Base-by-base conservation (phyloP, 2,113 vertebrate species). In the Upupa epops region DNA sequence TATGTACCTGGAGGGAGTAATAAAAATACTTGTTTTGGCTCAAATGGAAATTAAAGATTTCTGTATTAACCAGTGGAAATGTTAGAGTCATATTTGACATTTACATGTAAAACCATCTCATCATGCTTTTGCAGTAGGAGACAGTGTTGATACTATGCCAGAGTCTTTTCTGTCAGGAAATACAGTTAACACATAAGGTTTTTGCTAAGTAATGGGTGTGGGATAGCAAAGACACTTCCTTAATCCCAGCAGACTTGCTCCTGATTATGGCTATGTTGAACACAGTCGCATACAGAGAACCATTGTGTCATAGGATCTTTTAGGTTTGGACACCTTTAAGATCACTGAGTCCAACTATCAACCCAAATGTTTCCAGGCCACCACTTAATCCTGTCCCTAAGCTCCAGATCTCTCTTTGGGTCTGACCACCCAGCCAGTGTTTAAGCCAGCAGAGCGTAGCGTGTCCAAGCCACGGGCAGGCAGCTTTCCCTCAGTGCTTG, bases 171-270 rank as follows among this genome's bases (percentile, higher is more conserved):
- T 66, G 75, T 73, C 71, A 88, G 83, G 80, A 87, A 95, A 89
- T 55, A 32, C 68, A 82, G 51, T 86, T 55, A 79, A 79, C 54
- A 63, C 45, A 55, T 71, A 26, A 82, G 96, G 10, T 48, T 48
- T 48, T 48, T 54, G 84, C 36, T 86, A 72, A 69, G 60, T 63
- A 45, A 42, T 12, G 42, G 52, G n/a, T 40, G 49, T 63, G 32
- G 61, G 25, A 54, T 58, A 51, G 48, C 18, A 94, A 60, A 93
- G 64, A 85, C 20, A 81, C 52, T 58, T 93, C 83, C 68, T 95
- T 96, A 89, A 83, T 86, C 60, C 36, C 73, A 45, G 32, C 56
- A 71, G 32, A 48, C 77, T 95, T 91, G 76, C 63, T 81, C 69
- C 32, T 42, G 64, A 70, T 64, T 52, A 69, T 14, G 34, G 10